Percentiles rank a stretch among this genome's conserved stretches.
Evolutionary conservation across 1,140 invertebrate genomes (phyloP).

Genomic region (Coptotermes formosanus): DNA sequence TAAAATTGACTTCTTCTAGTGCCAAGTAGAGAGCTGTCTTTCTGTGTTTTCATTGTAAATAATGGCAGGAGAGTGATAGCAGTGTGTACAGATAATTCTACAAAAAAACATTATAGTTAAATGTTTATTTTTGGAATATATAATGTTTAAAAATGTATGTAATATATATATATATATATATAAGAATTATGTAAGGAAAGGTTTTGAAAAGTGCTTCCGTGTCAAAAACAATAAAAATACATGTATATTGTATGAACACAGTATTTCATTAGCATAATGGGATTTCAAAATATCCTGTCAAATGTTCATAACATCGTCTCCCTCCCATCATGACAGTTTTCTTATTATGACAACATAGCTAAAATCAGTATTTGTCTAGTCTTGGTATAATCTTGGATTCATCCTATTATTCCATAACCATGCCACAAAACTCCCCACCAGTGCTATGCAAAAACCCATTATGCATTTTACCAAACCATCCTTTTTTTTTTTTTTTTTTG

Average conservation of each 20-base stretch:
- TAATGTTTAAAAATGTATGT: slow-evolving; percentile 33
- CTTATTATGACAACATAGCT: too few species aligned
- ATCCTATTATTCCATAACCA: too few species aligned
- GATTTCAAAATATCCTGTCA: too few species aligned
- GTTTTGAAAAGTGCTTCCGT: slow-evolving; percentile 30
- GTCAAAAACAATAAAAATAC: slow-evolving; percentile 32
- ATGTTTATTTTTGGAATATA: slow-evolving; percentile 35
- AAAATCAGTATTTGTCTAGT: too few species aligned
- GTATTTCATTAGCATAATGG: too few species aligned
- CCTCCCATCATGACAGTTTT: too few species aligned
- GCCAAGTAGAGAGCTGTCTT: background rate
- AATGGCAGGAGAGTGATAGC: background rate
- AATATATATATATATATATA: slow-evolving; percentile 23
- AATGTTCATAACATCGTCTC: too few species aligned
- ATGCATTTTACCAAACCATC: too few species aligned
- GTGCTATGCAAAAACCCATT: too few species aligned
- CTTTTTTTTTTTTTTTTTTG: too few species aligned
- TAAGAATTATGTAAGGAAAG: slow-evolving; percentile 23
- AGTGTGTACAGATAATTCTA: background rate
- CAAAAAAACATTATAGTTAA: slow-evolving; percentile 24
- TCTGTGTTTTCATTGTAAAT: background rate
- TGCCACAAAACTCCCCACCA: too few species aligned
- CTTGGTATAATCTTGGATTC: too few species aligned
- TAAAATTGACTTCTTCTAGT: background rate
- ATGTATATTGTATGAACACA: background rate